phyloP scores from a whole-genome alignment of 2,113 vertebrate species.

The Melanocharis versteri region DNA sequence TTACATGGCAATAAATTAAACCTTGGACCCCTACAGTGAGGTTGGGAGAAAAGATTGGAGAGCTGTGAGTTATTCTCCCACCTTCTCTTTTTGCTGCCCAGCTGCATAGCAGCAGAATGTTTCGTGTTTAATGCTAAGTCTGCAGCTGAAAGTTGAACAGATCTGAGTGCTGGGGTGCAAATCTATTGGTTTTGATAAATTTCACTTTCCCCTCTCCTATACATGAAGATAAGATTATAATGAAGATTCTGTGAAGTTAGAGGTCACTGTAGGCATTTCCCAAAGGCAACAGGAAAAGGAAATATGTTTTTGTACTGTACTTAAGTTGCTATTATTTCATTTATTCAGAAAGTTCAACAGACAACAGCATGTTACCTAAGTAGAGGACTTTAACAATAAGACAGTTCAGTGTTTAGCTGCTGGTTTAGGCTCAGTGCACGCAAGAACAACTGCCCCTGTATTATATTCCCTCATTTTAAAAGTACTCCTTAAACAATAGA shows the following conservation, averaged over 20 bases:
- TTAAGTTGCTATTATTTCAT: neutral
- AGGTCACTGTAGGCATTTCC: neutral
- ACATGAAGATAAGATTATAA: neutral
- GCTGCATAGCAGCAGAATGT: neutral
- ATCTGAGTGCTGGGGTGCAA: neutral
- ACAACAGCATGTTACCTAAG: neutral
- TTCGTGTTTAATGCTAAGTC: neutral
- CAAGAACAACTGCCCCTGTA: neutral
- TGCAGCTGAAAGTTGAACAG: neutral
- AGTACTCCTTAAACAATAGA: neutral
- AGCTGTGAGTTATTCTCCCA: neutral
- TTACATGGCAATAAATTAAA: neutral
- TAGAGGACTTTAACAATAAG: neutral
- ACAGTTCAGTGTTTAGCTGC: neutral
- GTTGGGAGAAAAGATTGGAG: neutral
- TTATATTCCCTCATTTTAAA: neutral
- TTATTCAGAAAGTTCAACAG: neutral
- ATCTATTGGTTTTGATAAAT: neutral
- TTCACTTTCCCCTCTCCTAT: neutral
- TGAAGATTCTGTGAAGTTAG: neutral
- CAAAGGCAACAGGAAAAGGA: neutral
- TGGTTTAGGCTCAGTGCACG: neutral
- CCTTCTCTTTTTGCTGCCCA: neutral
- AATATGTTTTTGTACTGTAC: neutral
- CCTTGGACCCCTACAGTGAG: neutral